Conservation (phyloP, 2,797 vertebrate species). For the Peromyscus melanophrys region DNA sequence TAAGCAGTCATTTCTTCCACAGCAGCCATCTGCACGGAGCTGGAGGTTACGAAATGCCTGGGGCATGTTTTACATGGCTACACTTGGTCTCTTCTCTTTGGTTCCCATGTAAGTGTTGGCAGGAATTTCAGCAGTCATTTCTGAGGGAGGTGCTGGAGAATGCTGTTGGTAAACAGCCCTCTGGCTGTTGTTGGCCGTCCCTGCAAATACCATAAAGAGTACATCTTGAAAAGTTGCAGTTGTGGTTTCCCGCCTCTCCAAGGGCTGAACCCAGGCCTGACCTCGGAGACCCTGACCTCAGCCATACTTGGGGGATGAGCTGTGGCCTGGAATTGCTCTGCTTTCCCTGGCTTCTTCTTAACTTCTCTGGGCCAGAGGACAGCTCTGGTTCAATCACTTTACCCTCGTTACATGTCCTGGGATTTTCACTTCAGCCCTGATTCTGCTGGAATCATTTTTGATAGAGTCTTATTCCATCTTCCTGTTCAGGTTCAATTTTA, state of each 20-base stretch:
- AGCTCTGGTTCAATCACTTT: neutral
- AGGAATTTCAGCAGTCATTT: conserved; percentile 54
- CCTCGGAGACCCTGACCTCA: conserved; percentile 62
- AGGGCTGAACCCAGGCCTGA: conserved; percentile 43
- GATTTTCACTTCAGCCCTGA: neutral
- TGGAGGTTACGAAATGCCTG: conserved; percentile 68
- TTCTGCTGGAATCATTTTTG: conserved; percentile 41
- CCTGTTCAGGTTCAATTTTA: conserved; percentile 48
- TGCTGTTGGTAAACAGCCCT: conserved; percentile 71
- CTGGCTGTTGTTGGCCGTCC: conserved; percentile 60
- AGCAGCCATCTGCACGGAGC: conserved; percentile 65
- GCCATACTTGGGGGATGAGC: conserved; percentile 38
- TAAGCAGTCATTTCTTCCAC: conserved; percentile 78
- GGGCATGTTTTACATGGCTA: conserved; percentile 77
- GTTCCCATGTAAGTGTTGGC: conserved; percentile 82
- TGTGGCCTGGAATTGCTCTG: neutral
- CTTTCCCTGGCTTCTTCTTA: conserved; percentile 59
- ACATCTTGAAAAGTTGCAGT: conserved; percentile 40
- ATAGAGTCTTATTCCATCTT: conserved; percentile 67
- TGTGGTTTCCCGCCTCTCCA: conserved; percentile 42
- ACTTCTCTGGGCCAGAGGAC: neutral
- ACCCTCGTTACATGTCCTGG: neutral
- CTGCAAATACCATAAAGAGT: conserved; percentile 46
- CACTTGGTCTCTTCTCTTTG: conserved; percentile 61
- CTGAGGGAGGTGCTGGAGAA: conserved; percentile 76